These are phyloP conservation scores for Dynastes maya DNA, from an alignment of 2,888 invertebrate genomes.

Conservation along the genomic window DNA sequence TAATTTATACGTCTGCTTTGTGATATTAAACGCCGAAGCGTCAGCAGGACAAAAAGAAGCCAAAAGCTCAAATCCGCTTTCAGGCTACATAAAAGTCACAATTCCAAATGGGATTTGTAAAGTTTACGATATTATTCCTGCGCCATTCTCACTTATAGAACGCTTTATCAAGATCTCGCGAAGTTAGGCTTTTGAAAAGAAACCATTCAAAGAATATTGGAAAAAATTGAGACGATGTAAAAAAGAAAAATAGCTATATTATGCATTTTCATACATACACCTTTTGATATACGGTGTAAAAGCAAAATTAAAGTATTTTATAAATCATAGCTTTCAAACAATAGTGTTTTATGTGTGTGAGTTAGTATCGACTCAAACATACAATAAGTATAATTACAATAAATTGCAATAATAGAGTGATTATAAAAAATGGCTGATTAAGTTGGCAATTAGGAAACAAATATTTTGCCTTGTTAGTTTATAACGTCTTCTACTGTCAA, in stretches of 20 bases:
- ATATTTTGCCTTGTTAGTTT: no score
- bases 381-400: background rate
- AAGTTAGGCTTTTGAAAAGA: constrained; percentile 67
- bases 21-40: constrained; percentile 58
- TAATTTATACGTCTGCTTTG: constrained; percentile 52
- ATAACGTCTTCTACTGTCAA: no score
- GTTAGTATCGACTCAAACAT: no score
- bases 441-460: no score
- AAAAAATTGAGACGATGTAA: constrained; percentile 66
- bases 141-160: constrained; percentile 70
- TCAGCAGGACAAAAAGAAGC: constrained; percentile 67
- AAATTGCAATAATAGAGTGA: background rate
- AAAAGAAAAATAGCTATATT: constrained; percentile 57
- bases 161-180: constrained; percentile 68
- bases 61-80: constrained; percentile 70
- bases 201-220: constrained; percentile 67
- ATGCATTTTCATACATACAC: constrained; percentile 42
- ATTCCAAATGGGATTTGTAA: constrained; percentile 72
- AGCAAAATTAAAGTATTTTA: constrained; percentile 1
- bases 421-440: no score
- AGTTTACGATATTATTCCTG: constrained; percentile 72
- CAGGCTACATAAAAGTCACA: constrained; percentile 71
- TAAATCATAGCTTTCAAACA: no score
- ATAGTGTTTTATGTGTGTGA: no score
- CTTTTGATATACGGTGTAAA: constrained; percentile 25